Evolutionary conservation across 2,888 invertebrate species (phyloP).

Genomic region (Gisinianus flammeolus): DNA sequence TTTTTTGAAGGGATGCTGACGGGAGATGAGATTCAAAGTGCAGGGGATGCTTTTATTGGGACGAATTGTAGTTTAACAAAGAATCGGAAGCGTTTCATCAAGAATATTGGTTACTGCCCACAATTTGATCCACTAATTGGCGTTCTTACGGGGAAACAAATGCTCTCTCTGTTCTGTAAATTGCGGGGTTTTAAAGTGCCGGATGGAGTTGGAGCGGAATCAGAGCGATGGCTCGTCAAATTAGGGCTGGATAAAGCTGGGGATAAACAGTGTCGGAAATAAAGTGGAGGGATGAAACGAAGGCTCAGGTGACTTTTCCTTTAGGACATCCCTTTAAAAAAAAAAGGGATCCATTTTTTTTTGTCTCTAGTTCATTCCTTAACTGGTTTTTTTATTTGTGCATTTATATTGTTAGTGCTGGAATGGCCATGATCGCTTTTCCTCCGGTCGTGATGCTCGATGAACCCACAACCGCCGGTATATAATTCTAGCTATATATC

Average conservation of each 20-base stretch:
- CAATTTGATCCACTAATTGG: conserved; percentile 83
- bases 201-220: conserved; percentile 37
- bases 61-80: neutral
- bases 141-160: conserved; percentile 76
- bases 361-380: no score
- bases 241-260: conserved; percentile 53
- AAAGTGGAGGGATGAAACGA: conserved; percentile 79
- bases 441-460: conserved; percentile 74
- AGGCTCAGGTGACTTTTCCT: no score
- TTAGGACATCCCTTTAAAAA: no score
- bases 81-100: conserved; percentile 44
- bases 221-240: conserved; percentile 51
- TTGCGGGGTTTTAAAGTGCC: conserved; percentile 68
- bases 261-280: conserved; percentile 59
- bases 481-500: no score
- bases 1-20: conserved; percentile 63
- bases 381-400: no score
- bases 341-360: no score
- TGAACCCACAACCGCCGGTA: conserved; percentile 75
- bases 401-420: conserved; percentile 75
- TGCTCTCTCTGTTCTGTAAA: conserved; percentile 73
- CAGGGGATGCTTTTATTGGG: conserved; percentile 61
- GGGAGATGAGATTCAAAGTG: conserved; percentile 63
- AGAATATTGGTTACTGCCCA: conserved; percentile 81
- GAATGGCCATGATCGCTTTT: conserved; percentile 75